Conservation (phyloP, 2,797 vertebrate species). For the Melanotaenia parkinsoni region DNA sequence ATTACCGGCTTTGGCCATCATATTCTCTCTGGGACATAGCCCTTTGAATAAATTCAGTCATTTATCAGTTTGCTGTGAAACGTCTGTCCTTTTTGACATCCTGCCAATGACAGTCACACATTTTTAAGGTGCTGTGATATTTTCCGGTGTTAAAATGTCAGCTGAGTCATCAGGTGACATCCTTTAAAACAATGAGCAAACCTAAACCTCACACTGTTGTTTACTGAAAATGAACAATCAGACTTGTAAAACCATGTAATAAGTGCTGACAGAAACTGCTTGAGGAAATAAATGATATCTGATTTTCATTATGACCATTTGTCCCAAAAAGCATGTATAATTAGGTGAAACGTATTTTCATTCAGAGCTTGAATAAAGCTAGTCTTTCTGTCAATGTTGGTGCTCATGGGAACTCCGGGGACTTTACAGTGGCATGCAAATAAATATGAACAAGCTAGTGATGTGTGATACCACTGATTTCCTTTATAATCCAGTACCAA, state of each 20-base stretch:
- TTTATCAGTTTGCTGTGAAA: slow-evolving; percentile 31
- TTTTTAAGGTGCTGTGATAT: slow-evolving; percentile 9
- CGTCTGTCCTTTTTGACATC: slow-evolving; percentile 8
- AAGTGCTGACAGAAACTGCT: not conserved
- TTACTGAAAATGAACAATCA: not conserved
- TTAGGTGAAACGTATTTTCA: not conserved
- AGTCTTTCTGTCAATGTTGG: no score
- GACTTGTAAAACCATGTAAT: not conserved
- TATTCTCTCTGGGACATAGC: not conserved
- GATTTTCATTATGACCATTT: not conserved
- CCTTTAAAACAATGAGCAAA: not conserved
- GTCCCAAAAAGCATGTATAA: not conserved
- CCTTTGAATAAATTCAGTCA: slow-evolving; percentile 22
- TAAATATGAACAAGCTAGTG: not conserved
- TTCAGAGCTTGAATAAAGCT: not conserved
- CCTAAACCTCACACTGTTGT: not conserved
- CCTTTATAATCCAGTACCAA: no score
- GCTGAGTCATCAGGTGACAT: not conserved
- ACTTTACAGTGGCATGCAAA: not conserved
- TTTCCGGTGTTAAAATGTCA: slow-evolving; percentile 1
- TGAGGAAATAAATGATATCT: not conserved
- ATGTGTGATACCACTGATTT: no score
- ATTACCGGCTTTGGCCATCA: slow-evolving; percentile 33
- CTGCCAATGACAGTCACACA: not conserved
- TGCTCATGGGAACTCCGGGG: no score